phyloP scores from a whole-genome alignment of 2,113 vertebrate species.

The Myiopsitta monachus region DNA sequence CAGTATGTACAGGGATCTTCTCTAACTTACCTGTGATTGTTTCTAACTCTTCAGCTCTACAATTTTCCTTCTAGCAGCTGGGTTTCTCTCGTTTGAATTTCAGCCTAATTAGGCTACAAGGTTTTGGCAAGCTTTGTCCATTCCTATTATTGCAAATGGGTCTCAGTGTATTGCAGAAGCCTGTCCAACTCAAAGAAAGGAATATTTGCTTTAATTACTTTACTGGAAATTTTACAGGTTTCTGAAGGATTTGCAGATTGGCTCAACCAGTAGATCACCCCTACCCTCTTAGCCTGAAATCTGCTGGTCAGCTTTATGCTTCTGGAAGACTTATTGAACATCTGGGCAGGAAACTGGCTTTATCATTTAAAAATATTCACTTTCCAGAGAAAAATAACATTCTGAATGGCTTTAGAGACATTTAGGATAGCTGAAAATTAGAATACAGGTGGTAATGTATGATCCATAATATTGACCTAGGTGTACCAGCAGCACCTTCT shows the following conservation, averaged over 20 bases:
- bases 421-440: background rate
- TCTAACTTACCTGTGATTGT: background rate
- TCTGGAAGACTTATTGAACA: background rate
- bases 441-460: background rate
- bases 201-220: background rate
- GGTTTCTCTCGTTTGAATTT: constrained; percentile 23
- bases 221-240: background rate
- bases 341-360: background rate
- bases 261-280: background rate
- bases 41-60: background rate
- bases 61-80: constrained; percentile 26
- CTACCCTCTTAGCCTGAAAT: background rate
- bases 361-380: background rate
- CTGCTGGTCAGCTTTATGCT: background rate
- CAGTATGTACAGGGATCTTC: background rate
- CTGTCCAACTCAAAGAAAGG: background rate
- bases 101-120: constrained; percentile 9
- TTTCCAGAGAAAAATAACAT: background rate
- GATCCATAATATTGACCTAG: background rate
- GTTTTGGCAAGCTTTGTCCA: constrained; percentile 13
- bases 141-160: constrained; percentile 12
- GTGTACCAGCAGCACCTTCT: background rate
- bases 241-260: background rate
- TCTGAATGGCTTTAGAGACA: background rate
- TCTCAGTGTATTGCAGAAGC: background rate